Evolutionary conservation across 1,140 invertebrate species (phyloP).

Genomic region (Chrysomallon squamiferum): DNA sequence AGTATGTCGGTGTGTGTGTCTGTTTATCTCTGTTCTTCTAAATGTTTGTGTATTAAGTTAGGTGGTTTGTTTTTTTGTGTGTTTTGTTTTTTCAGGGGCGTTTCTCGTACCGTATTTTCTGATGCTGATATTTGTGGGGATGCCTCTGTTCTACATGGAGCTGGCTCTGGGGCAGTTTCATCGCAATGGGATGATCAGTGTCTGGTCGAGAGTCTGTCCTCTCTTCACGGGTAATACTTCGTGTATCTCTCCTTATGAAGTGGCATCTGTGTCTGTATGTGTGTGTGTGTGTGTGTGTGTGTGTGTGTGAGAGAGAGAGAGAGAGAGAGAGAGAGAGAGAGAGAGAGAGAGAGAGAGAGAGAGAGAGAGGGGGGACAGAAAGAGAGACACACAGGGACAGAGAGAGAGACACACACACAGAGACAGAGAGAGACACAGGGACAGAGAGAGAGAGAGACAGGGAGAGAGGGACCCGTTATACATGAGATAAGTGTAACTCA

Average conservation of each 20-base stretch:
- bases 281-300: constrained; percentile 4
- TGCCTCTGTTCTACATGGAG: constrained; percentile 95
- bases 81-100: constrained; percentile 72
- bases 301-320: constrained; percentile 5
- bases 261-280: not conserved
- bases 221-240: constrained; percentile 5
- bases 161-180: constrained; percentile 86
- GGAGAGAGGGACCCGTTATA: not conserved
- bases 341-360: too few relatives aligned
- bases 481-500: not conserved
- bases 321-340: constrained; percentile 8
- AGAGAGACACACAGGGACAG: constrained; percentile 3
- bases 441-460: constrained; percentile 2
- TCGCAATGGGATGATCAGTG: constrained; percentile 57
- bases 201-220: constrained; percentile 12
- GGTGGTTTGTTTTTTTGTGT: not conserved
- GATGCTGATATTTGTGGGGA: constrained; percentile 88
- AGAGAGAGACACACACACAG: not conserved
- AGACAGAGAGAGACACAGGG: constrained; percentile 3
- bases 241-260: too few relatives aligned
- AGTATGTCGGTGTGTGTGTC: too few relatives aligned
- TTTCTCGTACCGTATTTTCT: constrained; percentile 92
- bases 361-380: not conserved
- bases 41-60: too few relatives aligned
- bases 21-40: too few relatives aligned